phyloP scores from a whole-genome alignment of 2,113 vertebrate species.

The Spermophilus dauricus region DNA sequence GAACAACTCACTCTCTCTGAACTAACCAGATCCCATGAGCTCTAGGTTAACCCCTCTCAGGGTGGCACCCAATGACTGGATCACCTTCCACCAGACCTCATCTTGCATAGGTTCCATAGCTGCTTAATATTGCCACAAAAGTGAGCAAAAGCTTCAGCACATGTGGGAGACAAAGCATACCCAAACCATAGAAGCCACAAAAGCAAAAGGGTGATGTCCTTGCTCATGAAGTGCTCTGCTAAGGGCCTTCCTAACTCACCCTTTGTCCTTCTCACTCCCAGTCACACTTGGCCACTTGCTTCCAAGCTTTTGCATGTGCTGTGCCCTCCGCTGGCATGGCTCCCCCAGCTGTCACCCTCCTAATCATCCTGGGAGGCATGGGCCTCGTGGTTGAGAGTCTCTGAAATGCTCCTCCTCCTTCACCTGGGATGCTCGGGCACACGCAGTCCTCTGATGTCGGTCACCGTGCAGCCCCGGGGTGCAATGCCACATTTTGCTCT shows the following conservation, averaged over 20 bases:
- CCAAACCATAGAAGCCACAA: neutral
- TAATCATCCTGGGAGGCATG: no score
- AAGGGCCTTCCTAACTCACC: neutral
- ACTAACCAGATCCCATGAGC: neutral
- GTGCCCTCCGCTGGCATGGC: neutral
- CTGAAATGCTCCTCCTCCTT: neutral
- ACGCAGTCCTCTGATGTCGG: rapidly evolving
- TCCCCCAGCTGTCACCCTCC: neutral
- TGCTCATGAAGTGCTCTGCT: neutral
- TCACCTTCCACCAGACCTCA: neutral
- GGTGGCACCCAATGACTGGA: no score
- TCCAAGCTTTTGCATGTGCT: neutral
- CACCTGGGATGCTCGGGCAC: neutral
- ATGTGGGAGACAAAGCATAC: neutral
- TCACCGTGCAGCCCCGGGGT: rapidly evolving
- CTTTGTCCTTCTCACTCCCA: rapidly evolving
- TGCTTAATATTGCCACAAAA: no score
- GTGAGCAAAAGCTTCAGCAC: neutral
- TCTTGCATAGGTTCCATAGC: neutral
- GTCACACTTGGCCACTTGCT: no score
- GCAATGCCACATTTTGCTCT: no score
- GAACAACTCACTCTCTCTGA: neutral
- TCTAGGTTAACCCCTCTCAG: neutral
- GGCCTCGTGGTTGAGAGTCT: no score
- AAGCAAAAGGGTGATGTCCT: rapidly evolving